Base-by-base conservation (phyloP, 2,888 invertebrate genomes). In the Dioctria linearis region DNA sequence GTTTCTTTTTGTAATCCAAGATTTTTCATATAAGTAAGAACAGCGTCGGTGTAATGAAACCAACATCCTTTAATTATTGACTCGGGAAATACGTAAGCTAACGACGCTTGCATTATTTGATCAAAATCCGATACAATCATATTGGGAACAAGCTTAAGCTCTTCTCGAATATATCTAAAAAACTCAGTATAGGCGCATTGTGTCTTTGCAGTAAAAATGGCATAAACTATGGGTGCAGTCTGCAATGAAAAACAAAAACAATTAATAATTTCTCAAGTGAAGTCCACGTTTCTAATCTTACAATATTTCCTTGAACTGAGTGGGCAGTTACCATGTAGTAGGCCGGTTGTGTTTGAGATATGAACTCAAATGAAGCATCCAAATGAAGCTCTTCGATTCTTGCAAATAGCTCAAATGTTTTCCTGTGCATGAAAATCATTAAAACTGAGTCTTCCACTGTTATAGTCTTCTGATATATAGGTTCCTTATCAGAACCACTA, bases 31-130 rank as follows among this genome's bases (percentile, higher is more conserved):
- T 85, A 82, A 3, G 80, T 80, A 0, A 85, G 80, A 40, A 85
- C 83, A 3, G 84, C 83, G 71, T 85, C 84, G 0, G 84, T 85
- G 51, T 85, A 86, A 54, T 85, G 84, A 79, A 83, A 85, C 85
- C 85, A 86, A 59, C 83, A 84, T 5, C 85, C 84, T 83, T 86
- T 86, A 39, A 86, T 83, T 8, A 84, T 84, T 3, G 85, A 83
- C 43, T 85, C 85, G 2, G 85, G 85, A 40, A 84, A 86, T 25
- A 81, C 80, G 51, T 83, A 83, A 0, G 82, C 78, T 3, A 86
- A 76, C 5, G 84, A 83, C 5, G 83, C 67, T 79, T 85, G 85
- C 42, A 85, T 83, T 11, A 81, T 78, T 46, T 82, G 69, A 69
- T 85, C 85, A 78, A 84, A 84, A 73, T 85, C 84, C 0, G 84